These are phyloP conservation scores for Amiota minor DNA, from an alignment of 2,888 invertebrate species.

Conservation along the genomic window DNA sequence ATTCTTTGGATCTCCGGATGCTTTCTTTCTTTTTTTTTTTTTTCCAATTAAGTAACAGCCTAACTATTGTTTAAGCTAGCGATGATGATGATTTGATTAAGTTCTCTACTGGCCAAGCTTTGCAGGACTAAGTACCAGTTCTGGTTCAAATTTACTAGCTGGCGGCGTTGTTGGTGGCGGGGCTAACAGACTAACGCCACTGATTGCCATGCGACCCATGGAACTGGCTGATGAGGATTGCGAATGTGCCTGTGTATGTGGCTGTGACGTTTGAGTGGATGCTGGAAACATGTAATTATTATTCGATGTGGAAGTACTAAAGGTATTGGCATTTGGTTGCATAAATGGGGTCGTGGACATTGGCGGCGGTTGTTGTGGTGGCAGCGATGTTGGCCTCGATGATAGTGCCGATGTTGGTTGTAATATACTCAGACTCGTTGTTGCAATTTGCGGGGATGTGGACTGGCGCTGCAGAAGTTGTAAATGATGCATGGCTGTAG, in stretches of 20 bases:
- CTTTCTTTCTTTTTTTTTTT: background rate
- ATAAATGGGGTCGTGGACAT: constrained; percentile 37
- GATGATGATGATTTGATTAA: constrained; percentile 23
- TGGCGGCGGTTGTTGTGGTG: constrained; percentile 39
- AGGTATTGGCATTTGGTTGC: constrained; percentile 27
- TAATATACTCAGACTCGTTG: constrained; percentile 61
- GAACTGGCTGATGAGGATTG: constrained; percentile 57
- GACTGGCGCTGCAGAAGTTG: constrained; percentile 39
- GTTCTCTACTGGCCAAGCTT: constrained; percentile 71
- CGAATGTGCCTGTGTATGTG: constrained; percentile 43
- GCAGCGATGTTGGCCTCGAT: constrained; percentile 41
- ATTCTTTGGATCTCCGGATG: constrained; percentile 23
- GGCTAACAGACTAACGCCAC: constrained; percentile 50
- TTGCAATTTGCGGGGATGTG: constrained; percentile 46
- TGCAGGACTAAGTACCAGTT: constrained; percentile 73
- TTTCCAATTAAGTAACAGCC: constrained; percentile 31
- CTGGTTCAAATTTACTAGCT: constrained; percentile 69
- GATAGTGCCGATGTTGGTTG: constrained; percentile 48
- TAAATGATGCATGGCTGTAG: constrained; percentile 18
- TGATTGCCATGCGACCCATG: constrained; percentile 33
- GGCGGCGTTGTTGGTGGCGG: constrained; percentile 36
- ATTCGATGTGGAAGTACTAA: constrained; percentile 17
- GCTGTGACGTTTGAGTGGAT: constrained; percentile 36
- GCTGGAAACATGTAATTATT: constrained; percentile 35
- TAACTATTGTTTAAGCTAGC: constrained; percentile 51